phyloP scores from a whole-genome alignment of 2,113 vertebrate species.

The Aythya baeri region DNA sequence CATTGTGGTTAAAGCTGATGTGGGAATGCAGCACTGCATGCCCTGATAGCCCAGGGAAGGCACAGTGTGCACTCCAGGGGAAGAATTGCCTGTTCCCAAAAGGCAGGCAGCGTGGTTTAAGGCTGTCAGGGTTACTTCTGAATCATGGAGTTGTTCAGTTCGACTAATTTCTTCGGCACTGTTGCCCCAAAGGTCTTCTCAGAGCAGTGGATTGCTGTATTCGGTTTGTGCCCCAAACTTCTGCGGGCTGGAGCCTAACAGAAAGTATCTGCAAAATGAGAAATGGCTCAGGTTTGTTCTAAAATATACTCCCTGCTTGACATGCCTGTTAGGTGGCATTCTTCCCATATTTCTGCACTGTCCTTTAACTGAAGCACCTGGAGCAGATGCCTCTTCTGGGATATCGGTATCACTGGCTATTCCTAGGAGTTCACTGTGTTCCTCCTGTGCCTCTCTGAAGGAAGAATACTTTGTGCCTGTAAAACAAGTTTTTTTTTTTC shows the following conservation, averaged over 20 bases:
- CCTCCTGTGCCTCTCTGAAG: background rate
- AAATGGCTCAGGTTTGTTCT: background rate
- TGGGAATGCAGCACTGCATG: too few species aligned
- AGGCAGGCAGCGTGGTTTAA: background rate
- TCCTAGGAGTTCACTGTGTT: background rate
- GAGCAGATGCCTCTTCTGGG: background rate
- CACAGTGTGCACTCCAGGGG: background rate
- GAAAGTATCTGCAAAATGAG: background rate
- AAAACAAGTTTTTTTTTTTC: background rate
- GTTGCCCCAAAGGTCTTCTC: background rate
- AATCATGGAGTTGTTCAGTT: background rate
- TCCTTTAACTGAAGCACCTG: background rate
- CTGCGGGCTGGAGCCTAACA: background rate
- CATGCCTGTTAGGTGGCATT: background rate
- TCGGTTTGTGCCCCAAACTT: background rate
- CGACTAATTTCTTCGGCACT: background rate
- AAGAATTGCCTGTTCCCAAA: background rate
- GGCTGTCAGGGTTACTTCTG: background rate
- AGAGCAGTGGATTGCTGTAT: background rate
- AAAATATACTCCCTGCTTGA: accelerated
- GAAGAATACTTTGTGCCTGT: background rate
- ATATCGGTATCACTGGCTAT: background rate
- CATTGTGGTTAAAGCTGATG: background rate
- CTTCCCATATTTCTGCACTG: background rate
- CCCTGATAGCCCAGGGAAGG: background rate